Percentiles rank a stretch among this genome's conserved stretches.
These are phyloP conservation scores for Limnephilus rhombicus DNA, from an alignment of 2,888 invertebrate species.

Conservation along the genomic window DNA sequence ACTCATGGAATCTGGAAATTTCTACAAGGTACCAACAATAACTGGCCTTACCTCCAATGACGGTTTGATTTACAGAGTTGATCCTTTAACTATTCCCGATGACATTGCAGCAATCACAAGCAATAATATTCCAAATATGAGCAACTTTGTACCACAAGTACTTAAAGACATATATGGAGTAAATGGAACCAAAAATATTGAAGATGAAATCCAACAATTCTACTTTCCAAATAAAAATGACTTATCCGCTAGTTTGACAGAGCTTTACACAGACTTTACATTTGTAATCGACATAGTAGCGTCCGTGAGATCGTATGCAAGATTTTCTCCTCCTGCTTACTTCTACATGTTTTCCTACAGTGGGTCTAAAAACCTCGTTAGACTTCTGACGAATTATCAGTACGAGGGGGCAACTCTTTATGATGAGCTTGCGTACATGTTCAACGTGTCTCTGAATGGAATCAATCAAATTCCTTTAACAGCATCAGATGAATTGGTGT, in stretches of 20 bases:
- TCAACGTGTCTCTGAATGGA: background rate
- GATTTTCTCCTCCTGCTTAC: slow-evolving; percentile 35
- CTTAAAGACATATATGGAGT: background rate
- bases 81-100: background rate
- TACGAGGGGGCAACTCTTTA: slow-evolving; percentile 53
- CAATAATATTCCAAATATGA: slow-evolving; percentile 11
- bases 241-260: slow-evolving; percentile 15
- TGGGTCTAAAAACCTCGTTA: slow-evolving; percentile 41
- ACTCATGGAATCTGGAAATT: slow-evolving; percentile 71
- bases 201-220: slow-evolving; percentile 45
- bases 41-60: slow-evolving; percentile 78
- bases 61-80: slow-evolving; percentile 68
- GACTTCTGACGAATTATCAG: background rate
- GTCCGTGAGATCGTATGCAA: background rate
- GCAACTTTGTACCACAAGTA: background rate
- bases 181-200: background rate
- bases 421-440: slow-evolving; percentile 54
- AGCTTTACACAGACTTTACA: slow-evolving; percentile 49
- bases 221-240: slow-evolving; percentile 51
- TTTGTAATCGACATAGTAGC: background rate
- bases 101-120: background rate
- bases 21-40: slow-evolving; percentile 75
- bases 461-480: background rate
- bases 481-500: background rate
- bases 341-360: slow-evolving; percentile 53